Evolutionary conservation across 2,888 invertebrate genomes (phyloP), one percentile per base, ranked within the genome.

Genomic region (Yponomeuta sedellus): DNA sequence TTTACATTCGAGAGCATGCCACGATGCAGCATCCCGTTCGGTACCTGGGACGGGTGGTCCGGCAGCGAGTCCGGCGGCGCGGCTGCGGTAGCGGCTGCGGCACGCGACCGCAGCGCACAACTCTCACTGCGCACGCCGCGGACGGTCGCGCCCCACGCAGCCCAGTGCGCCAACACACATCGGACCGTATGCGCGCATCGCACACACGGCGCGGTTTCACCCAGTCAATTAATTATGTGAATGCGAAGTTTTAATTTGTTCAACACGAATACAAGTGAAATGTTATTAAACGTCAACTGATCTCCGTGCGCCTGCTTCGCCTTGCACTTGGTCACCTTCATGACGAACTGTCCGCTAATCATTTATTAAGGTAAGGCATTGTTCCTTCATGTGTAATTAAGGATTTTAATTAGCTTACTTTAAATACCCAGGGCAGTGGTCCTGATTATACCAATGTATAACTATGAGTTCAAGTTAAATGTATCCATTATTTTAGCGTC

Each of bases 101-200:
- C 69, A 72, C 19, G 71, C 62, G 62, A 34, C n/a, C 39, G 63
- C 20, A 20, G 22, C 12, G 74, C 86, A 88, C 79, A 88, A 87
- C 89, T 88, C 83, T 88, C 86, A 84, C 86, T 89, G 90, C 89
- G 88, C 90, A 89, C 89, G 88, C 83, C 84, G 88, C 80, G 88
- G 79, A 78, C 80, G 85, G 85, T 86, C 79, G 88, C 85, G 81
- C 74, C 59, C 20, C 20, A 25, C 66, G 16, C 61, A 20, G 25
- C 28, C 68, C 77, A 77, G n/a, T 12, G 12, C 22, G 8, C 56
- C 61, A 77, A 77, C 80, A 80, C 77, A 77, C 76, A 77, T 80
- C 84, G 77, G 75, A 75, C 81, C 73, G 81, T 78, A 80, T 78
- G 80, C 84, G 83, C 84, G 87, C 80, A 78, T 73, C 75, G 75